Evolutionary conservation across 2,888 invertebrate genomes (phyloP), one percentile per base, ranked within the genome.

Genomic region (Mythimna lalbum): DNA sequence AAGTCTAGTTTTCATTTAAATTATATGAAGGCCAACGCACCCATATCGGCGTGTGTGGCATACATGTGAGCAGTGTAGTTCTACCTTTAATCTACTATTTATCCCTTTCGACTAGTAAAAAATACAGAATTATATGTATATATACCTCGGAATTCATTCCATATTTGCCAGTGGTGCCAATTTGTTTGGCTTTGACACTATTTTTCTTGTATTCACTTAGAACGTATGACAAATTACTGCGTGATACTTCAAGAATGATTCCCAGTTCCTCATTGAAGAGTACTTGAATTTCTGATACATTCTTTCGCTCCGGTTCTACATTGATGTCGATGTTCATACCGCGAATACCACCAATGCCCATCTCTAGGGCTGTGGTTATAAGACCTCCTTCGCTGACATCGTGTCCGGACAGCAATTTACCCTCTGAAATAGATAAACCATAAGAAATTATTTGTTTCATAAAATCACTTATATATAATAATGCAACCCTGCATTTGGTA

Each of bases 381-480:
- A 99, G 96, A 43, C 99, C 99, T 31, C 99, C 99, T 94, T 99
- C 99, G 90, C 99, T 99, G 7, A 99, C 96, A 92, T 99, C 99
- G 91, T 99, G 99, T 0, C 99, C 99, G 7, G 99, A 96, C 49
- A 98, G 90, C 14, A 98, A 92, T 89, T 97, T 97, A 5, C 96
- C 96, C 82, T 97, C 97, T 98, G 90, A 6, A 86, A 74, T 50
- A 47, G 7, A 49, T 14, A 19, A 6, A 53, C 9, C 27, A 23
- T 10, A 50, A 21, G 31, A 33, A 4, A n/a, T 56, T 36, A 7
- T 21, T 36, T 17, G 19, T 33, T 33, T 33, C 9, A 33, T 9
- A 33, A 1, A 33, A 33, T 9, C 27, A 27, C 4, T 3, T 27
- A 27, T 27, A 27, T 27, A 27, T 0, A 27, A 33, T 33, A 33